Conservation (phyloP, 2,888 invertebrate genomes). For the Cryptops parisi region DNA sequence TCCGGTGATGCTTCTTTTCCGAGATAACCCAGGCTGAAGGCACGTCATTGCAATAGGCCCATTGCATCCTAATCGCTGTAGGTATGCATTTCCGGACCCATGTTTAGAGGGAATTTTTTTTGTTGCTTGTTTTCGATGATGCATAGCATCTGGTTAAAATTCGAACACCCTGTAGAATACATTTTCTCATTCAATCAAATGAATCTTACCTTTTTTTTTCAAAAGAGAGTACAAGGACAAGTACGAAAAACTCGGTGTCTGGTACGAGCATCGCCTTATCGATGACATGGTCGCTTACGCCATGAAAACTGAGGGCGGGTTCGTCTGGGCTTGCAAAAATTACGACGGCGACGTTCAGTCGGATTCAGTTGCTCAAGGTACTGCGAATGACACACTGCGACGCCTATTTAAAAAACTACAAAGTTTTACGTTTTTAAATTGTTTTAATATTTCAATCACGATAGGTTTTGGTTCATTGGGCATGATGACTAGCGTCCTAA, state of each 20-base stretch:
- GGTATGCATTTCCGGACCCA: too few relatives aligned
- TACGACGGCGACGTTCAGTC: slow-evolving; percentile 99
- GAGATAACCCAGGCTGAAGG: too few relatives aligned
- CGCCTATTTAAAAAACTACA: not conserved
- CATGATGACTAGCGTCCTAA: slow-evolving; percentile 92
- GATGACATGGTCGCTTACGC: slow-evolving; percentile 99
- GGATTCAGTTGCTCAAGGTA: slow-evolving; percentile 87
- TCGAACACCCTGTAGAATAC: slow-evolving; percentile 12
- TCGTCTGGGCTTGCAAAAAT: slow-evolving; percentile 99
- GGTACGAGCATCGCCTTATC: slow-evolving; percentile 97
- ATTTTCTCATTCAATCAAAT: not conserved
- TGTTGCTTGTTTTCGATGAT: too few relatives aligned
- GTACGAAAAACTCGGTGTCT: slow-evolving; percentile 73
- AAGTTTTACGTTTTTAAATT: not conserved
- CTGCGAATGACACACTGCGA: too few relatives aligned
- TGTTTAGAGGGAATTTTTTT: too few relatives aligned
- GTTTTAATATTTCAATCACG: too few relatives aligned
- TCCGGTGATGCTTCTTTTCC: too few relatives aligned
- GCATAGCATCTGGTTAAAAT: too few relatives aligned
- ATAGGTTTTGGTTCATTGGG: slow-evolving; percentile 67
- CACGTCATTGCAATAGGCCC: too few relatives aligned
- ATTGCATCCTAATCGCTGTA: too few relatives aligned
- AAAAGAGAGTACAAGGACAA: slow-evolving; percentile 59
- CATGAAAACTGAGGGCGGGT: slow-evolving; percentile 96
- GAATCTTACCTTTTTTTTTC: slow-evolving; percentile 9